Percentiles rank a stretch among this genome's conserved stretches.
Conservation (phyloP, 2,888 invertebrate genomes). For the Aspidiotus rigidus region DNA sequence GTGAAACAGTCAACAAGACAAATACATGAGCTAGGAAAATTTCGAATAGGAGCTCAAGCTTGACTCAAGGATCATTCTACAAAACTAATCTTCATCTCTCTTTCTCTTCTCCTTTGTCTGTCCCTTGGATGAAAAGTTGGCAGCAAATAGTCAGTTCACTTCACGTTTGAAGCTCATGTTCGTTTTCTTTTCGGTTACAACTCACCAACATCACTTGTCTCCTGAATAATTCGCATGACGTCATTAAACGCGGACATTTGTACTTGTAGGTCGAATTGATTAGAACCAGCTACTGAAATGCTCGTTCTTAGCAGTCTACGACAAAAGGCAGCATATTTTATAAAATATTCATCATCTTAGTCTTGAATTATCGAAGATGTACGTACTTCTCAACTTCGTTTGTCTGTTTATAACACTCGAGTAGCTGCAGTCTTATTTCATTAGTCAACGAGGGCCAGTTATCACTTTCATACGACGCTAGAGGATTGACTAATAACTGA, state of each 20-base stretch:
- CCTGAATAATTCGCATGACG: neutral
- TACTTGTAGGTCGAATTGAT: neutral
- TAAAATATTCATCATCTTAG: neutral
- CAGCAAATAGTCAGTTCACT: no score
- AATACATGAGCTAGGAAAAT: no score
- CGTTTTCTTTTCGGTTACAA: neutral
- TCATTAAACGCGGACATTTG: neutral
- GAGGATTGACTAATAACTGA: conserved; percentile 74
- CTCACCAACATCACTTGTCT: conserved; percentile 1
- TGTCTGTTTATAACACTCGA: conserved; percentile 73
- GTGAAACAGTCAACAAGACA: no score
- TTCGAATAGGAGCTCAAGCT: no score
- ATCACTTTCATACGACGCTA: conserved; percentile 77
- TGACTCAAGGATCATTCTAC: no score
- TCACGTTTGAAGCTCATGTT: no score
- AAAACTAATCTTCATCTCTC: no score
- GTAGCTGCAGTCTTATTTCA: conserved; percentile 72
- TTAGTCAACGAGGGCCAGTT: conserved; percentile 77
- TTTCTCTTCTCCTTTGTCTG: no score
- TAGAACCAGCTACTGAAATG: neutral
- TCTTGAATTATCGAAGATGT: neutral
- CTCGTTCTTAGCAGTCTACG: neutral
- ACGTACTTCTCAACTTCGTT: conserved; percentile 59
- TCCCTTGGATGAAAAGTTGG: no score
- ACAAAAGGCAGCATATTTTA: conserved; percentile 9